phyloP scores from a whole-genome alignment of 1,140 invertebrate species.

The Helicoverpa armigera region DNA sequence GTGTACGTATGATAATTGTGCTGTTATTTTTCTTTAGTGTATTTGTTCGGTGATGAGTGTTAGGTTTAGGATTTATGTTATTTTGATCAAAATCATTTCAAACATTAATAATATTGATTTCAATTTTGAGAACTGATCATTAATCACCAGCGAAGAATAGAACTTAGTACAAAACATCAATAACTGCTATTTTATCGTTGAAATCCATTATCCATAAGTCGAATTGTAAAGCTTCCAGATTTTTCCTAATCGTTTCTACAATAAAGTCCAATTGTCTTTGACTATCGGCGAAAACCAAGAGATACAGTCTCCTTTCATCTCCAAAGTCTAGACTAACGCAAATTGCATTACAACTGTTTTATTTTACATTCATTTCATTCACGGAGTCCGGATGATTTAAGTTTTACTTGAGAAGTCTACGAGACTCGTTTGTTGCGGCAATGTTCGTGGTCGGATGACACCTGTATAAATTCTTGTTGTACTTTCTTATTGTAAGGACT shows the following conservation, averaged over 20 bases:
- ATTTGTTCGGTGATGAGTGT: not conserved
- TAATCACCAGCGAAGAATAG: too few species aligned
- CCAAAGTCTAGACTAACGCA: slow-evolving; percentile 25
- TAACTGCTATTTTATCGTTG: too few species aligned
- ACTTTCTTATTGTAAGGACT: not conserved
- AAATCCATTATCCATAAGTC: too few species aligned
- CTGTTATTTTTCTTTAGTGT: not conserved
- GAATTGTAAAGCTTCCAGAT: too few species aligned
- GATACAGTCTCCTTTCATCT: slow-evolving; percentile 8
- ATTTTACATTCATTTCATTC: slow-evolving; percentile 37
- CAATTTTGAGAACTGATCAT: too few species aligned
- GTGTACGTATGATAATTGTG: not conserved
- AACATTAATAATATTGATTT: too few species aligned
- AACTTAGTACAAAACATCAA: too few species aligned
- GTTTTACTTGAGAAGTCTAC: slow-evolving; percentile 36
- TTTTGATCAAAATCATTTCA: too few species aligned
- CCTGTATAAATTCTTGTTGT: slow-evolving; percentile 23
- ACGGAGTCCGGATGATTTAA: slow-evolving; percentile 28
- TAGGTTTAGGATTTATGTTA: not conserved
- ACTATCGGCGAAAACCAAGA: slow-evolving; percentile 8
- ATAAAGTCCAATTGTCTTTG: not conserved
- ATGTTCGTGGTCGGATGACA: slow-evolving; percentile 3
- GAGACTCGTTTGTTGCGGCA: not conserved
- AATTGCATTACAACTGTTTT: slow-evolving; percentile 40
- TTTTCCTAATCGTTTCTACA: not conserved